A percentile compares a stretch with the other conserved stretches of the same genome.
phyloP scores from a whole-genome alignment of 2,888 invertebrate genomes.

The Cheilosia impressa region DNA sequence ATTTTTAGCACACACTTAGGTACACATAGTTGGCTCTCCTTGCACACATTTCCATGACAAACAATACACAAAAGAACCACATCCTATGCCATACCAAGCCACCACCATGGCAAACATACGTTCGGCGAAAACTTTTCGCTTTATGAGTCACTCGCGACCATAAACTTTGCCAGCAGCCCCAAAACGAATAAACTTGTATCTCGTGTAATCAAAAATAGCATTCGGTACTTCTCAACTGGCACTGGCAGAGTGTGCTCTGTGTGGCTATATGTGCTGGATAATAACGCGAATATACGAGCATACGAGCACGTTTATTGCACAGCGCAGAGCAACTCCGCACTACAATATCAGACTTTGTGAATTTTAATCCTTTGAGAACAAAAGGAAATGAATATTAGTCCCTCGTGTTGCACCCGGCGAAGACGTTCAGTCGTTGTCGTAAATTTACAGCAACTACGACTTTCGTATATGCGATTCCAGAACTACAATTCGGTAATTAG shows the following conservation, averaged over 20 bases:
- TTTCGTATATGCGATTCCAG: slow-evolving; percentile 11
- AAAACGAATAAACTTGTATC: slow-evolving; percentile 76
- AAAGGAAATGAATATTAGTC: slow-evolving; percentile 71
- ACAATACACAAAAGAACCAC: slow-evolving; percentile 36
- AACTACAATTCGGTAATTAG: slow-evolving; percentile 72
- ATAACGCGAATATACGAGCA: slow-evolving; percentile 70
- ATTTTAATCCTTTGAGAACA: slow-evolving; percentile 69
- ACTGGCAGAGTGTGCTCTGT: slow-evolving; percentile 15
- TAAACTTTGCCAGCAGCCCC: slow-evolving; percentile 73
- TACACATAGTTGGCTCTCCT: slow-evolving; percentile 25
- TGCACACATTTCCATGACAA: slow-evolving; percentile 41
- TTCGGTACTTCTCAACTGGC: slow-evolving; percentile 64
- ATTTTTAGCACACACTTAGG: slow-evolving; percentile 20
- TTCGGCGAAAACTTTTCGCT: slow-evolving; percentile 67
- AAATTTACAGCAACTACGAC: slow-evolving; percentile 49
- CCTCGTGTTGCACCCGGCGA: slow-evolving; percentile 40
- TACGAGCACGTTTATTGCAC: slow-evolving; percentile 56
- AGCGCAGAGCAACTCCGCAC: slow-evolving; percentile 57
- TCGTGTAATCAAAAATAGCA: slow-evolving; percentile 75
- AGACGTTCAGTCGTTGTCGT: slow-evolving; percentile 45
- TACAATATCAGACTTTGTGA: slow-evolving; percentile 71
- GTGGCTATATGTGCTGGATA: slow-evolving; percentile 40
- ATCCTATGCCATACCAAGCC: neutral
- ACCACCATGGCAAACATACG: slow-evolving; percentile 55
- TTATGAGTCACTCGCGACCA: slow-evolving; percentile 75